Percentiles rank a stretch among this genome's conserved stretches.
These are phyloP conservation scores for Episyrphus balteatus DNA, from an alignment of 1,140 invertebrate genomes.

Conservation along the genomic window DNA sequence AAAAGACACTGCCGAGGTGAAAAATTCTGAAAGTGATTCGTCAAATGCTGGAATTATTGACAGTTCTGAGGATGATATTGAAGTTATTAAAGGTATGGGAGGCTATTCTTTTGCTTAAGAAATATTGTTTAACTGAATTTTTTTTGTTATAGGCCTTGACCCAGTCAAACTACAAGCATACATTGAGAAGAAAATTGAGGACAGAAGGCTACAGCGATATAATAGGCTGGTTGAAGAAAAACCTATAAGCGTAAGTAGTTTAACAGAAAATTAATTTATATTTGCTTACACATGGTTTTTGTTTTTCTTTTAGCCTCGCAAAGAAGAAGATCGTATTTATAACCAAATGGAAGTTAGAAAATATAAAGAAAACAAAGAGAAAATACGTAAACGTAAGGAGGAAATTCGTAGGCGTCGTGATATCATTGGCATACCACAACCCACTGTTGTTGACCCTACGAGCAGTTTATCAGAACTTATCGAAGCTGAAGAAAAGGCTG, in stretches of 20 bases:
- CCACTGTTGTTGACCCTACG: not conserved
- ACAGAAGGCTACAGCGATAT: constrained; percentile 19
- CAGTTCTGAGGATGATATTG: constrained; percentile 7
- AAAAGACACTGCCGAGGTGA: constrained; percentile 6
- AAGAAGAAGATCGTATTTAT: constrained; percentile 61
- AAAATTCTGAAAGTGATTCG: constrained; percentile 11
- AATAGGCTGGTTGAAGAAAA: constrained; percentile 48
- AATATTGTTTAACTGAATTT: not conserved
- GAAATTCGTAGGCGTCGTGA: constrained; percentile 34
- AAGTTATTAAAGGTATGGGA: not conserved
- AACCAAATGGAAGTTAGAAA: constrained; percentile 51
- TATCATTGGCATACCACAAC: constrained; percentile 6
- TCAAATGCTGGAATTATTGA: not conserved
- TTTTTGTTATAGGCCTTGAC: constrained; percentile 1
- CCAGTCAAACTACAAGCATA: constrained; percentile 13
- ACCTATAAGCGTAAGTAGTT: constrained; percentile 54
- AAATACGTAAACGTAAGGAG: constrained; percentile 57
- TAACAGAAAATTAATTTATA: not conserved
- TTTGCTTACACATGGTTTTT: not conserved
- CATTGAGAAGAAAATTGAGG: constrained; percentile 14
- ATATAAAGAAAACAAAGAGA: constrained; percentile 70
- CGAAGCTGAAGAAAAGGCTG: not conserved
- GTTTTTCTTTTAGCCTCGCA: constrained; percentile 40
- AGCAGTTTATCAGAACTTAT: not conserved
- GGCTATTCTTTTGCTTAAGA: not conserved